Percentiles rank a stretch among this genome's conserved stretches.
phyloP scores from a whole-genome alignment of 2,797 vertebrate species.

The Alosa sapidissima region DNA sequence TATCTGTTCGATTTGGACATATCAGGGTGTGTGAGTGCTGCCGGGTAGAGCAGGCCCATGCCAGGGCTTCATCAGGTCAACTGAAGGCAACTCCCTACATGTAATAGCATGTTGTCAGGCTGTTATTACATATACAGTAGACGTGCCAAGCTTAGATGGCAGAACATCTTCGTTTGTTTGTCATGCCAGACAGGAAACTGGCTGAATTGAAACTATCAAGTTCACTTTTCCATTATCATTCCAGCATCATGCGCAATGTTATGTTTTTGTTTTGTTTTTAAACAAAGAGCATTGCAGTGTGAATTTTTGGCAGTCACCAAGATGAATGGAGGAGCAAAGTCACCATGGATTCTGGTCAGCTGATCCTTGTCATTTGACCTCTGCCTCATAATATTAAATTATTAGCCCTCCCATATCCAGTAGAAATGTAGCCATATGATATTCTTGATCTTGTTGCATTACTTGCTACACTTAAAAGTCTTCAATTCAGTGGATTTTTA shows the following conservation, averaged over 20 bases:
- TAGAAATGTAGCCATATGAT: neutral
- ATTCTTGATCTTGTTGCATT: neutral
- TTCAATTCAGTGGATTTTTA: no score
- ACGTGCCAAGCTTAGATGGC: neutral
- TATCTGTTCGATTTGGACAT: neutral
- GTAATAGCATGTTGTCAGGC: neutral
- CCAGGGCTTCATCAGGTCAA: neutral
- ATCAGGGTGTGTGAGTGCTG: slow-evolving; percentile 1
- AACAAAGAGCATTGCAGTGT: neutral
- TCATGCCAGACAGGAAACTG: neutral
- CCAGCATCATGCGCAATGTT: neutral
- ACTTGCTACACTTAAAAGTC: neutral
- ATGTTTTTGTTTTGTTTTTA: neutral
- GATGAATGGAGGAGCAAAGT: neutral
- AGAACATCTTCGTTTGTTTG: neutral
- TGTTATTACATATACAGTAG: neutral
- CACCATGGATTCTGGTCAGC: neutral
- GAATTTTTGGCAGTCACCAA: neutral
- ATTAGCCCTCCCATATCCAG: neutral
- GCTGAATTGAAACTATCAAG: neutral
- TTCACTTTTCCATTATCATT: neutral
- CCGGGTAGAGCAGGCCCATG: neutral
- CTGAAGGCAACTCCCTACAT: neutral
- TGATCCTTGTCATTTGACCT: neutral
- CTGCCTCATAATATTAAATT: neutral